A percentile compares a stretch with the other conserved stretches of the same genome.
Conservation (phyloP, 2,797 vertebrate species). For the Gymnopithys bicolor region DNA sequence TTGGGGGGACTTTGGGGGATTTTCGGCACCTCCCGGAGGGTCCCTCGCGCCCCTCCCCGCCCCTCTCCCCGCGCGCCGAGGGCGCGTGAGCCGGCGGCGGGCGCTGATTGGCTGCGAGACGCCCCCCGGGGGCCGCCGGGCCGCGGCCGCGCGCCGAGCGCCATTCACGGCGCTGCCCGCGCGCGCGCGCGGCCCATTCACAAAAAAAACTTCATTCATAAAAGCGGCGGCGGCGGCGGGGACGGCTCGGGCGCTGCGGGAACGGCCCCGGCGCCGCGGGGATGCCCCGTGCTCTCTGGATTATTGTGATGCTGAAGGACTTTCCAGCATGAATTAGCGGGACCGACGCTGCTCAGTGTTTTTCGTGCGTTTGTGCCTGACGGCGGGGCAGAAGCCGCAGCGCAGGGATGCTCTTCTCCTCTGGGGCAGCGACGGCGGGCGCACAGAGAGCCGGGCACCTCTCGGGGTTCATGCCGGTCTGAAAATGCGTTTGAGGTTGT, state of each 20-base stretch:
- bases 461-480: background rate
- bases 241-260: constrained; percentile 64
- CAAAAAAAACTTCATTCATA: constrained; percentile 89
- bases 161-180: constrained; percentile 89
- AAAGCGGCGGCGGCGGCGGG: constrained; percentile 74
- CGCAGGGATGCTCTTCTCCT: constrained; percentile 21
- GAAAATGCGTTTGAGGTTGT: background rate
- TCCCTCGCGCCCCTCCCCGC: background rate
- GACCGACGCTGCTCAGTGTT: background rate
- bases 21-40: background rate
- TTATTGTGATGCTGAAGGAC: constrained; percentile 14
- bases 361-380: background rate
- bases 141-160: constrained; percentile 85
- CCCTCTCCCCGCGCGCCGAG: constrained; percentile 63
- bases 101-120: constrained; percentile 83
- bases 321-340: constrained; percentile 1
- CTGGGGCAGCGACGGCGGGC: constrained; percentile 28
- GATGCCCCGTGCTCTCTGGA: background rate
- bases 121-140: constrained; percentile 82
- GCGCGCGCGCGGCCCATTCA: constrained; percentile 84
- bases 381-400: constrained; percentile 25
- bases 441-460: constrained; percentile 7
- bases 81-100: constrained; percentile 87
- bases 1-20: background rate
- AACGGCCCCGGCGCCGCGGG: background rate